These are phyloP conservation scores for Notolepis coatsorum DNA, from an alignment of 2,797 vertebrate species.

Conservation along the genomic window DNA sequence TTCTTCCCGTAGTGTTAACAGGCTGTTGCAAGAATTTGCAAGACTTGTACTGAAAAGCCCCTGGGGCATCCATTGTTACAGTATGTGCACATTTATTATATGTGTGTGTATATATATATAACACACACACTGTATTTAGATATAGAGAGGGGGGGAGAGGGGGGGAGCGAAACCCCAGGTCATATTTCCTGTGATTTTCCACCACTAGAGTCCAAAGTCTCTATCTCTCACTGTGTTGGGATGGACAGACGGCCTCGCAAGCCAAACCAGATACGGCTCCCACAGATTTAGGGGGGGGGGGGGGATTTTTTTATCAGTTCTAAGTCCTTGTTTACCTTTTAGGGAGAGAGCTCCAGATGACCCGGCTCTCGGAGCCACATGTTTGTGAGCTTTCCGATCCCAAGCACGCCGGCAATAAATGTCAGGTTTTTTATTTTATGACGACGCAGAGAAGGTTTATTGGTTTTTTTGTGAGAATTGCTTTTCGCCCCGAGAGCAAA, in stretches of 20 bases:
- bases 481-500: neutral
- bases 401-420: too few relatives aligned
- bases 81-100: slow-evolving; percentile 26
- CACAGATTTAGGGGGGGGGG: too few relatives aligned
- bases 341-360: too few relatives aligned
- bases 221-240: neutral
- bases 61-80: slow-evolving; percentile 24
- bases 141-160: neutral
- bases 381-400: too few relatives aligned
- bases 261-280: neutral
- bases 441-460: too few relatives aligned
- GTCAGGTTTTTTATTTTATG: too few relatives aligned
- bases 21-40: slow-evolving; percentile 45
- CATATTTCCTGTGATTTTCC: slow-evolving; percentile 16
- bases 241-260: neutral
- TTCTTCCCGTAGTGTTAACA: slow-evolving; percentile 24
- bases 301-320: neutral
- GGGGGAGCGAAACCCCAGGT: neutral
- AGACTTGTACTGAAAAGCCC: slow-evolving; percentile 28
- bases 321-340: too few relatives aligned
- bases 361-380: too few relatives aligned
- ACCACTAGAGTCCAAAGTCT: neutral
- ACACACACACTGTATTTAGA: neutral
- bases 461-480: too few relatives aligned
- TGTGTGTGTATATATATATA: slow-evolving; percentile 3